Conservation (phyloP, 2,113 vertebrate species). For the Chroicocephalus ridibundus region DNA sequence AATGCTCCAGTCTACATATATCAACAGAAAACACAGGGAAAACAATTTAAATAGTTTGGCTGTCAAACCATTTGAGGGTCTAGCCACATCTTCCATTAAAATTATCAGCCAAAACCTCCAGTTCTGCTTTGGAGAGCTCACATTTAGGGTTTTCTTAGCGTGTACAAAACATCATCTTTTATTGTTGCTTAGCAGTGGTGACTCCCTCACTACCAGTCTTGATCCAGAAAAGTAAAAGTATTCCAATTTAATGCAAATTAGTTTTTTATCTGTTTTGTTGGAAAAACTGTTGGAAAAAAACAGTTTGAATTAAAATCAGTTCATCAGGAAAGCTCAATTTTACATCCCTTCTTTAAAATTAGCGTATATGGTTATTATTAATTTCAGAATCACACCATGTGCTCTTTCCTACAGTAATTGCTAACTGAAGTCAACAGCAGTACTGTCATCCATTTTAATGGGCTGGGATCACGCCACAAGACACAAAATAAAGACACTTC, state of each 20-base stretch:
- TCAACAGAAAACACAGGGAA: background rate
- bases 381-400: conserved; percentile 56
- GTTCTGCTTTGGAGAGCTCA: background rate
- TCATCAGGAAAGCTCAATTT: background rate
- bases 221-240: conserved; percentile 34
- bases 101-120: background rate
- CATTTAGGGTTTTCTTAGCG: background rate
- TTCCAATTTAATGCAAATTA: background rate
- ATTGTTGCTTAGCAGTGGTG: background rate
- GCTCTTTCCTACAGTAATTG: conserved; percentile 37
- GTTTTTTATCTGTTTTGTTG: background rate
- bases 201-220: background rate
- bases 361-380: conserved; percentile 42
- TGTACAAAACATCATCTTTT: background rate
- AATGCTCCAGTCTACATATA: background rate
- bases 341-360: background rate
- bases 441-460: conserved; percentile 62
- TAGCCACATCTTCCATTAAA: background rate
- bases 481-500: conserved; percentile 58
- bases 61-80: background rate
- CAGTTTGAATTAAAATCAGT: conserved; percentile 1
- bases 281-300: background rate
- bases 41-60: background rate
- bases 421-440: conserved; percentile 44
- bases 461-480: conserved; percentile 48